A percentile compares a stretch with the other conserved stretches of the same genome.
These are phyloP conservation scores for Drosophila miranda DNA, from an alignment of 1,140 invertebrate genomes.

Conservation along the genomic window DNA sequence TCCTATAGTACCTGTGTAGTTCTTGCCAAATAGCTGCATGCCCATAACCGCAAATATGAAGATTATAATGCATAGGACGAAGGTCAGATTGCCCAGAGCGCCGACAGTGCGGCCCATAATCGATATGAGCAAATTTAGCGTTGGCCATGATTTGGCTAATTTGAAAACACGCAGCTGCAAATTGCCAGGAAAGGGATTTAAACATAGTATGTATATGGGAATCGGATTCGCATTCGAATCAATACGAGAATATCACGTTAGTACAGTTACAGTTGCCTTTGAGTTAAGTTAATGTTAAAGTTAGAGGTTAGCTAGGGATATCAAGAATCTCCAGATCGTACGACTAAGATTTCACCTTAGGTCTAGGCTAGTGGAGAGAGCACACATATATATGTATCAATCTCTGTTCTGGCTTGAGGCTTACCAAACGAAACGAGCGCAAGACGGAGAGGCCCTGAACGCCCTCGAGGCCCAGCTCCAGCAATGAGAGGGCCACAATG, in stretches of 20 bases:
- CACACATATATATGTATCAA: background rate
- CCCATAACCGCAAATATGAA: conserved; percentile 99
- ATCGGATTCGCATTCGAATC: background rate
- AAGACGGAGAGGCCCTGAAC: conserved; percentile 98
- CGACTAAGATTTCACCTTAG: too few species aligned
- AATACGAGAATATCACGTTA: too few species aligned
- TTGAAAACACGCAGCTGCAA: conserved; percentile 99
- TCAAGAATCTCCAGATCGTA: too few species aligned
- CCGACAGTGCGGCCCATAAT: conserved; percentile 99
- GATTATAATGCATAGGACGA: conserved; percentile 98
- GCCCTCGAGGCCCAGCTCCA: conserved; percentile 96
- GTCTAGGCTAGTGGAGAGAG: background rate
- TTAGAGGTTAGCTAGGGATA: too few species aligned
- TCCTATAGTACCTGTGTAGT: conserved; percentile 89
- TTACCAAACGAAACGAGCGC: conserved; percentile 98
- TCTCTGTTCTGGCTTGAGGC: conserved; percentile 65
- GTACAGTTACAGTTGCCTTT: too few species aligned
- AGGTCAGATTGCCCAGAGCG: conserved; percentile 98
- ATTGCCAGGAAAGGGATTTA: conserved; percentile 33
- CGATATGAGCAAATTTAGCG: conserved; percentile 98
- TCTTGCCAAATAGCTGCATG: conserved; percentile 98
- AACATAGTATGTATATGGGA: background rate
- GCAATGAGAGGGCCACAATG: conserved; percentile 96
- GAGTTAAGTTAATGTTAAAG: too few species aligned
- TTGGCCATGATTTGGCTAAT: conserved; percentile 99